Conservation (phyloP, 2,888 invertebrate genomes). For the Epirrhoe alternata region DNA sequence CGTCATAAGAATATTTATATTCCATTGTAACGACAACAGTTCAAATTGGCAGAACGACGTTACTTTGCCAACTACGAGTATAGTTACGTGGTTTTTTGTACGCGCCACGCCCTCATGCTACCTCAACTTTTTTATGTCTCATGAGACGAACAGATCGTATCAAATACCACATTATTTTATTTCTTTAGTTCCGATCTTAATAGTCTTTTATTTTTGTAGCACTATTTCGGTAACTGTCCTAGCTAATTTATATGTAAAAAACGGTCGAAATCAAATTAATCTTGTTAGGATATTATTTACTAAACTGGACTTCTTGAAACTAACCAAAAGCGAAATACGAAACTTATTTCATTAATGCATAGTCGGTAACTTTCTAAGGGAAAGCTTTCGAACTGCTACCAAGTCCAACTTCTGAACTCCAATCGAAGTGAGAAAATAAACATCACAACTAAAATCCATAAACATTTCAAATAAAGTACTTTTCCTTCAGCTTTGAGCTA, state of each 20-base stretch:
- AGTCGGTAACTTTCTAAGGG: slow-evolving; percentile 33
- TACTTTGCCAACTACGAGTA: neutral
- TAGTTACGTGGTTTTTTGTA: neutral
- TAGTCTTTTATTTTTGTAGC: too few species aligned
- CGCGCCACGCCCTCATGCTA: neutral
- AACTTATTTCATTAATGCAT: slow-evolving; percentile 46
- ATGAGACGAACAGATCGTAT: neutral
- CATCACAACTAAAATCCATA: slow-evolving; percentile 30
- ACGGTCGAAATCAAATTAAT: slow-evolving; percentile 3
- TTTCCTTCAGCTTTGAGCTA: slow-evolving; percentile 7
- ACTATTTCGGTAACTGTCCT: too few species aligned
- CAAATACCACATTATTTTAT: too few species aligned
- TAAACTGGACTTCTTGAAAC: slow-evolving; percentile 26
- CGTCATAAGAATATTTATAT: neutral
- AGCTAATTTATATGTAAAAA: neutral
- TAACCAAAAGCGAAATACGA: slow-evolving; percentile 35
- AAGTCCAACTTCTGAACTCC: slow-evolving; percentile 34
- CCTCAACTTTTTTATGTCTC: neutral
- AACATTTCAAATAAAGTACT: slow-evolving; percentile 25
- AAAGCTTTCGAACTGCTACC: slow-evolving; percentile 35
- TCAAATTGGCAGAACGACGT: neutral
- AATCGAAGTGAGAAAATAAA: slow-evolving; percentile 39
- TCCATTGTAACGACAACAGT: neutral
- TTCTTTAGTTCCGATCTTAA: too few species aligned
- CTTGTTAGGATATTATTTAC: slow-evolving; percentile 13